Percentiles rank a stretch among this genome's conserved stretches.
These are phyloP conservation scores for Chloroceryle inda DNA, from an alignment of 2,797 vertebrate genomes.

Conservation along the genomic window DNA sequence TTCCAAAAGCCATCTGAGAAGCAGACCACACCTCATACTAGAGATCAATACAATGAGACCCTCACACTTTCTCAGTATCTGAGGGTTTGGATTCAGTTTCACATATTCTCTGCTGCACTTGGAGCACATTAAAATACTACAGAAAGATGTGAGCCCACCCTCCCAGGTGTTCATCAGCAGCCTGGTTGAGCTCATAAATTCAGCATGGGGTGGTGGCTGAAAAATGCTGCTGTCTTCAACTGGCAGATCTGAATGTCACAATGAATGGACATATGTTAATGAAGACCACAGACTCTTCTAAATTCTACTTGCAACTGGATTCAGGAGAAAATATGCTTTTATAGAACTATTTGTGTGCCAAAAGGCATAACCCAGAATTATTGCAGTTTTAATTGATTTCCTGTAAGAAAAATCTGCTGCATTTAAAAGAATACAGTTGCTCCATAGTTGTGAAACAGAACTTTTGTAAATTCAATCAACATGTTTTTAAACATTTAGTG, in stretches of 20 bases:
- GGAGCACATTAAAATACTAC: not conserved
- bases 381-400: not conserved
- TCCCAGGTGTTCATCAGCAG: not conserved
- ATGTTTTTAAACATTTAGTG: conserved; percentile 12
- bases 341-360: not conserved
- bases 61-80: not conserved
- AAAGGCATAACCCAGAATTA: not conserved
- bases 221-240: not conserved
- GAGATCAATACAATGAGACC: not conserved
- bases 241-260: not conserved
- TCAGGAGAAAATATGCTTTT: not conserved
- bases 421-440: not conserved
- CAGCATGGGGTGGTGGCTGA: not conserved
- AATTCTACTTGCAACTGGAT: not conserved
- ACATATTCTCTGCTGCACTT: not conserved
- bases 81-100: not conserved
- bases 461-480: not conserved
- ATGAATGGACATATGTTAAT: not conserved
- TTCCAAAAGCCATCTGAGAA: not conserved
- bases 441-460: not conserved
- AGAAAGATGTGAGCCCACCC: not conserved
- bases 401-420: not conserved
- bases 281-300: not conserved
- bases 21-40: not conserved
- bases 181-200: not conserved